Evolutionary conservation across 2,888 invertebrate genomes (phyloP).

Genomic region (Yponomeuta plumbellus): DNA sequence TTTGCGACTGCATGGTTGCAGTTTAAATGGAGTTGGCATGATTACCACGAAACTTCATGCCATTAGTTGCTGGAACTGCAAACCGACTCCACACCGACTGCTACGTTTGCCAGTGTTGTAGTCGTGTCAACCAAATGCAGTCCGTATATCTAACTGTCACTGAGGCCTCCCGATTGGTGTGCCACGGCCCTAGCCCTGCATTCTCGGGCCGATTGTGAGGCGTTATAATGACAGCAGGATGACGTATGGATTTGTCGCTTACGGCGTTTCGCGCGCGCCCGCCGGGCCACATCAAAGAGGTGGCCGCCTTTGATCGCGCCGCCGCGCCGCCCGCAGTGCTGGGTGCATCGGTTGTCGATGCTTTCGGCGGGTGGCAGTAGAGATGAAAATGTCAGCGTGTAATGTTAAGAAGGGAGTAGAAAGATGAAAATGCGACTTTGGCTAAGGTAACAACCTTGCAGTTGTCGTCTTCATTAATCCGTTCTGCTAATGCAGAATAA

Average conservation of each 20-base stretch:
- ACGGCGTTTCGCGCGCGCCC: constrained; percentile 75
- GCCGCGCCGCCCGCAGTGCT: constrained; percentile 60
- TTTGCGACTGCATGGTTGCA: too few relatives aligned
- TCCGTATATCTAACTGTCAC: too few relatives aligned
- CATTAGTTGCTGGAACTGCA: too few relatives aligned
- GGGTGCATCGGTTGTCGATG: constrained; percentile 29
- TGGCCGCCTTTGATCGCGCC: constrained; percentile 74
- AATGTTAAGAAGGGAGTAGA: neutral
- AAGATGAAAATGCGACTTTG: neutral
- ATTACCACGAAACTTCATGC: too few relatives aligned
- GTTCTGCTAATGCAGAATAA: too few relatives aligned
- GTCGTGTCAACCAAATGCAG: too few relatives aligned
- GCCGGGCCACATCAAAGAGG: constrained; percentile 74
- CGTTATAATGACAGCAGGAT: constrained; percentile 76
- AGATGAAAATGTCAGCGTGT: too few relatives aligned
- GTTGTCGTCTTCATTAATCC: neutral
- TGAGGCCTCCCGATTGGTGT: neutral
- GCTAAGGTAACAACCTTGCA: neutral
- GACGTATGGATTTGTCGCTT: constrained; percentile 77
- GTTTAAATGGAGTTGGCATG: too few relatives aligned
- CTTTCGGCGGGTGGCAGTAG: neutral
- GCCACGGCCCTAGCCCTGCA: neutral
- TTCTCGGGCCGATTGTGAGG: constrained; percentile 58
- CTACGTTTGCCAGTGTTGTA: too few relatives aligned
- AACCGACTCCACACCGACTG: too few relatives aligned